phyloP scores from a whole-genome alignment of 2,888 invertebrate species.

The Diachrysia chrysitis region DNA sequence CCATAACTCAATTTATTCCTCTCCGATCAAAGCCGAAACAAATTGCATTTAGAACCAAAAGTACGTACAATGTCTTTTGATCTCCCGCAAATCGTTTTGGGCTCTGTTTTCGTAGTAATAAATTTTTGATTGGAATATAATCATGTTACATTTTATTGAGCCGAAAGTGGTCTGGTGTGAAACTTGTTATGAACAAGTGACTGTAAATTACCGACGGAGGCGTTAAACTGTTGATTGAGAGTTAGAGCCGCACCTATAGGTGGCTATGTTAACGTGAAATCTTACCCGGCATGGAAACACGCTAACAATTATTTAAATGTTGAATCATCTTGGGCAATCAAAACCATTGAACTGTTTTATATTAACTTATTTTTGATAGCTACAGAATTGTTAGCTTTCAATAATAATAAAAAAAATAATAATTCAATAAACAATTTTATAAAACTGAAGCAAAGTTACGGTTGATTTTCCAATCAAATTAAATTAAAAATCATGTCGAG shows the following conservation, averaged over 20 bases:
- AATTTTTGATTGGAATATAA: slow-evolving; percentile 44
- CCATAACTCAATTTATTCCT: slow-evolving; percentile 46
- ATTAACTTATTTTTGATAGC: no score
- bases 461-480: not conserved
- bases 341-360: no score
- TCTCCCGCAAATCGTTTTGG: slow-evolving; percentile 25
- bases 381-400: no score
- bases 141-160: slow-evolving; percentile 21
- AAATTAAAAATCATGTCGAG: not conserved
- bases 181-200: not conserved
- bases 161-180: slow-evolving; percentile 9
- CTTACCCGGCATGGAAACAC: not conserved
- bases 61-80: slow-evolving; percentile 41
- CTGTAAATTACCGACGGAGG: not conserved
- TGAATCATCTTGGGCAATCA: no score
- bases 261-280: not conserved
- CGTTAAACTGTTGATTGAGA: not conserved
- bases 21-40: slow-evolving; percentile 41
- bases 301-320: no score
- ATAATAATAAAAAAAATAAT: not conserved
- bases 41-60: slow-evolving; percentile 44
- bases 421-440: not conserved
- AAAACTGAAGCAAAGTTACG: not conserved
- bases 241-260: not conserved
- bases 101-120: slow-evolving; percentile 40